Percentiles rank a stretch among this genome's conserved stretches.
phyloP scores from a whole-genome alignment of 2,797 vertebrate genomes.

The Tympanoctomys barrerae region DNA sequence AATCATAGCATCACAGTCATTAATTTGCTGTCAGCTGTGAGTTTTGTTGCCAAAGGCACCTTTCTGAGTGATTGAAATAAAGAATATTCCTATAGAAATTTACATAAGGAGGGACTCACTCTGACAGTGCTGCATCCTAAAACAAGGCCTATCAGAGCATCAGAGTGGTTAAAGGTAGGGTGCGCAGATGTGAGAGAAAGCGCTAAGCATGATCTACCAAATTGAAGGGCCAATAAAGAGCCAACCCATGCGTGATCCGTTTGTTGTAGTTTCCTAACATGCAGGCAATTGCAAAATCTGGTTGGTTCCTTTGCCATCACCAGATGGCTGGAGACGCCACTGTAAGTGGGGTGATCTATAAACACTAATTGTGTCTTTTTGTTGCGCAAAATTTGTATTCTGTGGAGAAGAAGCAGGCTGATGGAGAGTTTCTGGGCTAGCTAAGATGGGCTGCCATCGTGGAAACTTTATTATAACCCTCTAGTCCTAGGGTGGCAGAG shows the following conservation, averaged over 20 bases:
- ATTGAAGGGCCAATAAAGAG: neutral
- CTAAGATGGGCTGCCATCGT: neutral
- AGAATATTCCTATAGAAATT: slow-evolving; percentile 85
- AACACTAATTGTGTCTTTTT: neutral
- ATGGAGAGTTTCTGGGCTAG: neutral
- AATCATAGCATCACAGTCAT: slow-evolving; percentile 90
- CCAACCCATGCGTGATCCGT: neutral
- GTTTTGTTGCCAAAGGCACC: slow-evolving; percentile 85
- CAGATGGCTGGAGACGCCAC: neutral
- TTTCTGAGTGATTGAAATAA: slow-evolving; percentile 88
- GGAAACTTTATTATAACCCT: neutral
- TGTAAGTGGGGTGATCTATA: too few species aligned
- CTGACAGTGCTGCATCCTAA: slow-evolving; percentile 49
- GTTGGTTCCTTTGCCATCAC: neutral
- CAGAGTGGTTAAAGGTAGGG: neutral
- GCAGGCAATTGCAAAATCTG: neutral
- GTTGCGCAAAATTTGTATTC: neutral
- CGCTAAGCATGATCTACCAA: neutral
- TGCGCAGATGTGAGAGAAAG: neutral
- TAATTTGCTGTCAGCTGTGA: slow-evolving; percentile 91
- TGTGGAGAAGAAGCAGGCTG: neutral
- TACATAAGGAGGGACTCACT: slow-evolving; percentile 76
- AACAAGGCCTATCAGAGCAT: neutral
- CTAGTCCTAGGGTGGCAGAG: accelerated
- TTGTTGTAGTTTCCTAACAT: neutral